These are phyloP conservation scores for Phyllostomus discolor DNA, from an alignment of 2,113 vertebrate genomes.

Conservation along the genomic window DNA sequence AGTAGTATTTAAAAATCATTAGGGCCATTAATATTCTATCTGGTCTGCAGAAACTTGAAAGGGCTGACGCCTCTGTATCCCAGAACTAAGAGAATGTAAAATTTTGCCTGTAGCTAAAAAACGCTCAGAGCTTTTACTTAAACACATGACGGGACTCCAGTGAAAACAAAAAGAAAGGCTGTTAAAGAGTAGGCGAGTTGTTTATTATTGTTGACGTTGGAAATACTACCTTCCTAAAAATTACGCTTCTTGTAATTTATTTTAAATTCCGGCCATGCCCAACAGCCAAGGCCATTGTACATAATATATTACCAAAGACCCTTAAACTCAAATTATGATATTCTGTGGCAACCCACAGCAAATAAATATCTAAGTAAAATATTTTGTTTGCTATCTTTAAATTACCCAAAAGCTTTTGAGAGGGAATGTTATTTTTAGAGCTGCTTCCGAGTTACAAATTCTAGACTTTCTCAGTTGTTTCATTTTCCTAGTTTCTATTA, in stretches of 20 bases:
- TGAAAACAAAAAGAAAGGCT: background rate
- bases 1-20: conserved; percentile 71
- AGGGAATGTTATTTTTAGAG: background rate
- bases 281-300: background rate
- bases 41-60: conserved; percentile 68
- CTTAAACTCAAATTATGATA: background rate
- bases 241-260: background rate
- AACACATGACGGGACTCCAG: background rate
- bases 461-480: conserved; percentile 9
- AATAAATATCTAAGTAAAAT: background rate
- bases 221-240: background rate
- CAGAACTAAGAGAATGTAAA: conserved; percentile 44
- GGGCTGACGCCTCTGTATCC: conserved; percentile 51
- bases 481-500: background rate
- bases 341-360: background rate
- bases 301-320: background rate
- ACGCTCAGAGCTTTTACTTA: conserved; percentile 19
- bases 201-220: conserved; percentile 22
- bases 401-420: background rate
- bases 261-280: background rate
- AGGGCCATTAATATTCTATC: conserved; percentile 71
- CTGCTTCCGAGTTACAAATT: background rate
- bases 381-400: background rate
- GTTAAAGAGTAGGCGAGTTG: background rate
- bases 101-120: conserved; percentile 49